Base-by-base conservation (phyloP, 1,140 invertebrate genomes). In the Penaeus chinensis region DNA sequence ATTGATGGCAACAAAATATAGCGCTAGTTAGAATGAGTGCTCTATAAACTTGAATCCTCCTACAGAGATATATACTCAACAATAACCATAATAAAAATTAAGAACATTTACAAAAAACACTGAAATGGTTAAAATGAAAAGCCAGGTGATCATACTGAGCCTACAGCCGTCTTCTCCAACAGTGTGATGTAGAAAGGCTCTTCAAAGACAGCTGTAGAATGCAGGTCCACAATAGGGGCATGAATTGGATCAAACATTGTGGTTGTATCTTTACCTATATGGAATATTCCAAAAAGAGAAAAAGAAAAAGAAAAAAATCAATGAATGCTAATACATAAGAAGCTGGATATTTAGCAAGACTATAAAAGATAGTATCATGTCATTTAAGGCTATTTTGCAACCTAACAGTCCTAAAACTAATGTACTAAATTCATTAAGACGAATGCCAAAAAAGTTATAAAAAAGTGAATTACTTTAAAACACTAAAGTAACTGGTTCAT, bases 181-280 rank as follows among this genome's bases (percentile, higher is more conserved):
- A 99, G 95, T 0, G 99, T 97, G 65, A 99, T 96, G 91, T 97
- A 99, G 93, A 99, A 99, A 2, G 97, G 97, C 91, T 99, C 98
- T 91, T 98, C 96, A 92, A 99, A 99, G 37, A 96, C 95, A 0
- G 95, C 94, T 18, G 95, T 94, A 47, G 91, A 90, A 90, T 97
- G 95, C 37, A 99, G 92, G 92, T 98, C 97, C 0, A 98, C 97
- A 93, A 98, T 96, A 0, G 97, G 96, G 90, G 96, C 95, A 27
- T 95, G 93, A 60, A 92, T 93, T 32, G 92, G 92, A 90, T 94
- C 94, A 89, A 93, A 92, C 20, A 91, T 90, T 19, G 92, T 92
- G 3, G 65, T 24, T 42, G 69, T 60, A 22, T 80, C 80, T 78
- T 71, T n/a, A 24, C 42, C 91, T 82, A 47, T 19, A 8, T 66